phyloP scores from a whole-genome alignment of 2,797 vertebrate species.

The Liasis olivaceus region DNA sequence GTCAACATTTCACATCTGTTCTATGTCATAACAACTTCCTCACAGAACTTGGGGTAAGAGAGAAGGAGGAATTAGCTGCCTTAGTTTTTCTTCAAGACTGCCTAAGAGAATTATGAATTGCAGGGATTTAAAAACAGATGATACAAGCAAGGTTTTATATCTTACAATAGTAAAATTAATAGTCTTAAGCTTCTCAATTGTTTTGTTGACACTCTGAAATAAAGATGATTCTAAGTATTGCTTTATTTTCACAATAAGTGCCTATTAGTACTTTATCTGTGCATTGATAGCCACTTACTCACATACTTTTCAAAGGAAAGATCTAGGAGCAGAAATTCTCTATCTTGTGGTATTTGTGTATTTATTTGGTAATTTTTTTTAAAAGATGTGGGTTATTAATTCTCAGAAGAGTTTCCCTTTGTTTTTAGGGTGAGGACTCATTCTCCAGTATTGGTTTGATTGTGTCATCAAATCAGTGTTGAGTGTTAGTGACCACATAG shows the following conservation, averaged over 20 bases:
- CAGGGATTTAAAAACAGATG: constrained; percentile 39
- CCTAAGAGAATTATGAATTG: constrained; percentile 23
- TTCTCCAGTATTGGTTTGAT: neutral
- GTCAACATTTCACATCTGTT: constrained; percentile 59
- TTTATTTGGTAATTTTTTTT: neutral
- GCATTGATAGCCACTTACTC: neutral
- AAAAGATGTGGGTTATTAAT: neutral
- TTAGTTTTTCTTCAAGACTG: constrained; percentile 17
- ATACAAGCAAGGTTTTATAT: constrained; percentile 4
- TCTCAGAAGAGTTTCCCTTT: neutral
- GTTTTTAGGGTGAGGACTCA: neutral
- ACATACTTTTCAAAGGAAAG: neutral
- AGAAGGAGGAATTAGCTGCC: neutral
- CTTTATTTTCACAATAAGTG: neutral
- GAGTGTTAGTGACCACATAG: neutral
- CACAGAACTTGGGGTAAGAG: neutral
- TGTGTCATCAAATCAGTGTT: neutral
- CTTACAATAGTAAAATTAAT: neutral
- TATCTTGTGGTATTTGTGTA: neutral
- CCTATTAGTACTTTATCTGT: neutral
- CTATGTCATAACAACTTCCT: constrained; percentile 57
- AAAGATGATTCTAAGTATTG: neutral
- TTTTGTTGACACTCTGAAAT: neutral
- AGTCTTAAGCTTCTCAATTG: neutral
- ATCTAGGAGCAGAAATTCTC: neutral